phyloP scores from a whole-genome alignment of 2,888 invertebrate species.

The Platycheirus albimanus region DNA sequence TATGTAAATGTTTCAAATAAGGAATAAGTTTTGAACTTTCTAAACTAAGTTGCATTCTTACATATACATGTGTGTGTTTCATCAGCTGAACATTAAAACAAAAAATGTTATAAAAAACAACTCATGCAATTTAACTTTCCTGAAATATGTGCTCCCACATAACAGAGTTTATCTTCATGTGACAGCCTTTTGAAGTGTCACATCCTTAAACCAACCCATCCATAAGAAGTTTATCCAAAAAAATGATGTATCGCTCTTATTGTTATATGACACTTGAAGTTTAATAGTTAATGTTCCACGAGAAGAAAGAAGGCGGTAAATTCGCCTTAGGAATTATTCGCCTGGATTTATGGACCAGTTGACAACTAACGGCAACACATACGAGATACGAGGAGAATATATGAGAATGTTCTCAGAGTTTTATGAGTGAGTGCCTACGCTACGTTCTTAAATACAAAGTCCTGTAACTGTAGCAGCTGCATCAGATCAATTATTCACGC shows the following conservation, averaged over 20 bases:
- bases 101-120: no score
- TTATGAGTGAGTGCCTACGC: background rate
- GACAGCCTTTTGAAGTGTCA: no score
- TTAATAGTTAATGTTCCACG: constrained; percentile 38
- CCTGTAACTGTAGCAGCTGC: constrained; percentile 52
- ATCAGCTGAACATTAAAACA: no score
- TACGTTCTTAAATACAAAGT: background rate
- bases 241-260: constrained; percentile 46
- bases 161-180: no score
- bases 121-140: no score
- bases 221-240: constrained; percentile 48
- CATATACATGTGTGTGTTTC: no score
- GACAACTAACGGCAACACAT: background rate
- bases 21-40: no score
- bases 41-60: no score
- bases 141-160: no score
- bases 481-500: constrained; percentile 62
- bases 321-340: constrained; percentile 35
- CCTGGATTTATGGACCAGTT: constrained; percentile 47
- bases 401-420: background rate
- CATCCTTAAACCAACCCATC: background rate
- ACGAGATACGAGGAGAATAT: background rate
- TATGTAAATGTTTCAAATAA: no score
- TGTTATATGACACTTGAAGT: constrained; percentile 43
- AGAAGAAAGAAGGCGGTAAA: constrained; percentile 7